These are phyloP conservation scores for Engystomops pustulosus DNA, from an alignment of 2,113 vertebrate species.

Conservation along the genomic window DNA sequence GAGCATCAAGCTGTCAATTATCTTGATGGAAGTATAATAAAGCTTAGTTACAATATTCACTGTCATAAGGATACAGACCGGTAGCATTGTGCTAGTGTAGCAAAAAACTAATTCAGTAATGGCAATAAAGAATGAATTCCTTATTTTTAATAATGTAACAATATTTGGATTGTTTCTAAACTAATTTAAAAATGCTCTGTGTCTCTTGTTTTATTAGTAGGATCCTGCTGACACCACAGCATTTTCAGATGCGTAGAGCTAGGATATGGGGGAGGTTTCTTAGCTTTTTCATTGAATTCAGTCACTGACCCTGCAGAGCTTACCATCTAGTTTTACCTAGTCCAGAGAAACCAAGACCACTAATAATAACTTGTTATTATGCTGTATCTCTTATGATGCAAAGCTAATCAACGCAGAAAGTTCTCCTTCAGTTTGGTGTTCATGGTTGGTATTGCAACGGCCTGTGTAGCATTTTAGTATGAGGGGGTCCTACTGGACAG, in stretches of 20 bases:
- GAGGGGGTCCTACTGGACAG: too few relatives aligned
- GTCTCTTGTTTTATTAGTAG: background rate
- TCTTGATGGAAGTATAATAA: constrained; percentile 10
- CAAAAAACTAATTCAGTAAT: background rate
- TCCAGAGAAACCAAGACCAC: too few relatives aligned
- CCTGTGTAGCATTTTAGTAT: too few relatives aligned
- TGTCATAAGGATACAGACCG: background rate
- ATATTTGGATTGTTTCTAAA: background rate
- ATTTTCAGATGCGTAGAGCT: background rate
- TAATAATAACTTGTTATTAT: too few relatives aligned
- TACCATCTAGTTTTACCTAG: too few relatives aligned
- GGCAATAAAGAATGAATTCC: background rate
- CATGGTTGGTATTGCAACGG: too few relatives aligned
- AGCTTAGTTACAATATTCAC: background rate
- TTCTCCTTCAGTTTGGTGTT: too few relatives aligned
- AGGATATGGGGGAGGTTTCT: background rate
- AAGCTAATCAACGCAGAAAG: too few relatives aligned
- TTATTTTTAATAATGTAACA: constrained; percentile 1
- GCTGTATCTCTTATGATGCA: too few relatives aligned
- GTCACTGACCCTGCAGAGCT: too few relatives aligned
- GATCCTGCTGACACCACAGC: background rate
- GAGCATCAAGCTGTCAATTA: constrained; percentile 23
- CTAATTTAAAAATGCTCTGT: background rate
- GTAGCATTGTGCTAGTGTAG: background rate
- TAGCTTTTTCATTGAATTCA: background rate